A percentile compares a stretch with the other conserved stretches of the same genome.
These are phyloP conservation scores for Archips crataeganus DNA, from an alignment of 2,888 invertebrate genomes.

Conservation along the genomic window DNA sequence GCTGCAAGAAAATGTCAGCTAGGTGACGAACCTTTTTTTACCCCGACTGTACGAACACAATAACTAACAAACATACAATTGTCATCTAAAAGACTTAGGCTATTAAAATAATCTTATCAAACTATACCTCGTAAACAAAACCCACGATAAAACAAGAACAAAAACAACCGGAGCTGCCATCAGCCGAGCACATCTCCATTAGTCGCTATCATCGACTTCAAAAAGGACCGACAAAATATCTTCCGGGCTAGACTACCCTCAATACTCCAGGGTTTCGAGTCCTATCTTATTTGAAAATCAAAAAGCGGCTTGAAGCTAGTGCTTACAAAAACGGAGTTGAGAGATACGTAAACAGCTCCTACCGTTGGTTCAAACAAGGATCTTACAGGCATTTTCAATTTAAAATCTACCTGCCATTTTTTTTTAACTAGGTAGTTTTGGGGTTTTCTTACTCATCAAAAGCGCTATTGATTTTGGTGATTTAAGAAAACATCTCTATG, in stretches of 20 bases:
- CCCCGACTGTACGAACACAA: too few species aligned
- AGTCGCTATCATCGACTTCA: slow-evolving; percentile 31
- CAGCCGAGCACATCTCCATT: slow-evolving; percentile 32
- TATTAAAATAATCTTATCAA: background rate
- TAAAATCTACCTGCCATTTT: too few species aligned
- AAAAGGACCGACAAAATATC: slow-evolving; percentile 34
- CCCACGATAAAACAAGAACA: background rate
- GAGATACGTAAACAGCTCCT: slow-evolving; percentile 37
- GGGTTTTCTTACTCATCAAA: too few species aligned
- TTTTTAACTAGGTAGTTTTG: too few species aligned
- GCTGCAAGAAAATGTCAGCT: too few species aligned
- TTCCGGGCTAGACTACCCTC: slow-evolving; percentile 22
- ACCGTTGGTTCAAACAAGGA: background rate
- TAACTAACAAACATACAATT: too few species aligned
- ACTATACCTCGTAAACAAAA: background rate
- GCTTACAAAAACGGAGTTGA: slow-evolving; percentile 34
- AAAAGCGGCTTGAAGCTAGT: slow-evolving; percentile 33
- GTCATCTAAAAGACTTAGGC: too few species aligned
- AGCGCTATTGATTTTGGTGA: too few species aligned
- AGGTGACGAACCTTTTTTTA: too few species aligned
- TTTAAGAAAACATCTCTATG: too few species aligned
- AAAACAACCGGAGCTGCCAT: background rate
- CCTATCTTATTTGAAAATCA: slow-evolving; percentile 43
- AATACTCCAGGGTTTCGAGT: slow-evolving; percentile 20
- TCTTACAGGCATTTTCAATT: too few species aligned